A percentile compares a stretch with the other conserved stretches of the same genome.
Evolutionary conservation across 2,888 invertebrate genomes (phyloP).

Genomic region (Gnatocerus cornutus): DNA sequence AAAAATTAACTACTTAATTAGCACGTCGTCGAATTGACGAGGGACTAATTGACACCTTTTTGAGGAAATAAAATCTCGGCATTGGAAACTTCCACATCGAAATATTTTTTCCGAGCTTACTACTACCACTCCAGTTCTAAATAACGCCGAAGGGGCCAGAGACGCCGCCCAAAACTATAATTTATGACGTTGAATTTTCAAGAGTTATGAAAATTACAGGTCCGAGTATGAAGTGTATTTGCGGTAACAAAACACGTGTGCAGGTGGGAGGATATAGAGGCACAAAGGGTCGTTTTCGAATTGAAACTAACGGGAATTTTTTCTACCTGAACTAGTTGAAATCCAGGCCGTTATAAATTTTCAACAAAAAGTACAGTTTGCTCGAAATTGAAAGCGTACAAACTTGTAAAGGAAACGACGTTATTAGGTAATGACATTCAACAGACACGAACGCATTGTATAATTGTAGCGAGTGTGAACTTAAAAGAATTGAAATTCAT

Average conservation of each 20-base stretch:
- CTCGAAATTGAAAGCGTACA: conserved; percentile 30
- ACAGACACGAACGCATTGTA: conserved; percentile 50
- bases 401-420: conserved; percentile 29
- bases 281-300: conserved; percentile 12
- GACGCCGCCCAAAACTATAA: conserved; percentile 1
- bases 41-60: conserved; percentile 22
- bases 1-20: conserved; percentile 26
- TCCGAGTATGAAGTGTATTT: not conserved
- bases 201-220: conserved; percentile 35
- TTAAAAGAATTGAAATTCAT: conserved; percentile 24
- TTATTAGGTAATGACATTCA: conserved; percentile 42
- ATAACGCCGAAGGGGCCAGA: not conserved
- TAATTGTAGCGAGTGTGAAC: conserved; percentile 35
- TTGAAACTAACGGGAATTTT: conserved; percentile 28
- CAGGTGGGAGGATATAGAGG: conserved; percentile 32
- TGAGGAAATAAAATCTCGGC: conserved; percentile 11
- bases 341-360: conserved; percentile 15
- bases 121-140: not conserved
- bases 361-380: conserved; percentile 12
- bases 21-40: not conserved
- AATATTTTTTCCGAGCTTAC: not conserved
- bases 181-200: conserved; percentile 20
- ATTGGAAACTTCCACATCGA: conserved; percentile 18
- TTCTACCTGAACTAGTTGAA: conserved; percentile 31
- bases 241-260: conserved; percentile 17